phyloP scores from a whole-genome alignment of 2,797 vertebrate species.

The Xiphophorus birchmanni region DNA sequence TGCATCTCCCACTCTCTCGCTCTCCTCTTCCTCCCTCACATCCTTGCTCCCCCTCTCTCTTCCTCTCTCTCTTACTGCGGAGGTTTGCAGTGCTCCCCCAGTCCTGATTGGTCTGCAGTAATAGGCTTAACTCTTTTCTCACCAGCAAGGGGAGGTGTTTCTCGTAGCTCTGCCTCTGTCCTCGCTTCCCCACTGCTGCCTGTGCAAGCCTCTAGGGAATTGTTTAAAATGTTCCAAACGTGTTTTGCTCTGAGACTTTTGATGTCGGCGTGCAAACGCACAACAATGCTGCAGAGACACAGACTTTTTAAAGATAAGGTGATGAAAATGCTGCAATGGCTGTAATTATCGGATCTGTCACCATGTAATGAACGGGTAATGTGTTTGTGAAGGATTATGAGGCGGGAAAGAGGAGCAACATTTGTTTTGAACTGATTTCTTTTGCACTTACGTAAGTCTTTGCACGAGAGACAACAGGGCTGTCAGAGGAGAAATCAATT shows the following conservation, averaged over 20 bases:
- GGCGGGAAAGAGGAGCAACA: constrained; percentile 40
- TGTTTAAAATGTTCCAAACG: constrained; percentile 31
- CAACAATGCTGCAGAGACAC: constrained; percentile 37
- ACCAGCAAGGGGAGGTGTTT: constrained; percentile 65
- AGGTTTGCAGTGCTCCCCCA: constrained; percentile 95
- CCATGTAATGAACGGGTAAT: constrained; percentile 49
- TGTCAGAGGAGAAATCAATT: constrained; percentile 45
- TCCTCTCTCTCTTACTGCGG: constrained; percentile 91
- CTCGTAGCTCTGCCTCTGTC: constrained; percentile 62
- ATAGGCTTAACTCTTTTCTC: constrained; percentile 86
- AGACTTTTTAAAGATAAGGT: constrained; percentile 23
- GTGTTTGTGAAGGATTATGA: constrained; percentile 44
- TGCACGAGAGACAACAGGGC: constrained; percentile 44
- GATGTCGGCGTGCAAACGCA: constrained; percentile 24
- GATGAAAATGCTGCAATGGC: constrained; percentile 25
- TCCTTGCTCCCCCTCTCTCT: constrained; percentile 49
- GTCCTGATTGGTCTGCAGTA: constrained; percentile 95
- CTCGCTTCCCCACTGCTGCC: constrained; percentile 39
- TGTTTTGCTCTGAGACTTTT: constrained; percentile 29
- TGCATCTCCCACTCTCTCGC: constrained; percentile 82
- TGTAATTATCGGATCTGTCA: constrained; percentile 56
- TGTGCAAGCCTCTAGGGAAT: constrained; percentile 47
- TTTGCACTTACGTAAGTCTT: constrained; percentile 41
- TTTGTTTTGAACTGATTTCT: constrained; percentile 55
- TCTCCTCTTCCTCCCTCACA: constrained; percentile 58